These are phyloP conservation scores for Misgurnus mizolepis DNA, from an alignment of 2,113 vertebrate genomes.

Conservation along the genomic window DNA sequence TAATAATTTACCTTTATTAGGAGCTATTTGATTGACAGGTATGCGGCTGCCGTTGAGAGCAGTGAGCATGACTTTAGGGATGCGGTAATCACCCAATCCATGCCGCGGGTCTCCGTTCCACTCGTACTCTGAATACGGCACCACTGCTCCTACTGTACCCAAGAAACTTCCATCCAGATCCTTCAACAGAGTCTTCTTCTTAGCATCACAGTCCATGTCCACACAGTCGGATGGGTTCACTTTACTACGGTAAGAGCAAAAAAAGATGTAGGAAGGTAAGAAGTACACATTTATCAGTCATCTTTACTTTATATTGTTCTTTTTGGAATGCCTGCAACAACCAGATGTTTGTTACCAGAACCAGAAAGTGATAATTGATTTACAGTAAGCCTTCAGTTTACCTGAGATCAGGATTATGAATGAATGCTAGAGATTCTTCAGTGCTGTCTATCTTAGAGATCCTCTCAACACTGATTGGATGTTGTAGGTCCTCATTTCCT, in stretches of 20 bases:
- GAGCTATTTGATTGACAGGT: constrained; percentile 77
- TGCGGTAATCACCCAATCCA: constrained; percentile 83
- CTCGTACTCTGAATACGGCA: constrained; percentile 83
- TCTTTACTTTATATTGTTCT: too few species aligned
- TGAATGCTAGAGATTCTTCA: constrained; percentile 73
- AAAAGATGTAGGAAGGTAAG: background rate
- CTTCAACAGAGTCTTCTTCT: constrained; percentile 81
- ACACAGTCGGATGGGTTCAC: constrained; percentile 84
- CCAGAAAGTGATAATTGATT: too few species aligned
- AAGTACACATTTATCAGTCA: background rate
- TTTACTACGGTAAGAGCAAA: constrained; percentile 68
- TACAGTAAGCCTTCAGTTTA: constrained; percentile 42
- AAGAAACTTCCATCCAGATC: constrained; percentile 85
- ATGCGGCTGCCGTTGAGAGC: constrained; percentile 80
- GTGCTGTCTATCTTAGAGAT: constrained; percentile 68
- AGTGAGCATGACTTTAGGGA: constrained; percentile 83
- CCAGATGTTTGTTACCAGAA: too few species aligned
- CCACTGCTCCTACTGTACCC: constrained; percentile 74
- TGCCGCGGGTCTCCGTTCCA: constrained; percentile 79
- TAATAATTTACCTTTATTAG: constrained; percentile 77
- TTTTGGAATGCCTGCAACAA: too few species aligned
- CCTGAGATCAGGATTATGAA: constrained; percentile 79
- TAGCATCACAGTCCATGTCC: constrained; percentile 90
- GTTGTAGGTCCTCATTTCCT: constrained; percentile 83
- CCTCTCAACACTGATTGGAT: constrained; percentile 76